Conservation (phyloP, 2,797 vertebrate genomes). For the Cossypha dichroa region DNA sequence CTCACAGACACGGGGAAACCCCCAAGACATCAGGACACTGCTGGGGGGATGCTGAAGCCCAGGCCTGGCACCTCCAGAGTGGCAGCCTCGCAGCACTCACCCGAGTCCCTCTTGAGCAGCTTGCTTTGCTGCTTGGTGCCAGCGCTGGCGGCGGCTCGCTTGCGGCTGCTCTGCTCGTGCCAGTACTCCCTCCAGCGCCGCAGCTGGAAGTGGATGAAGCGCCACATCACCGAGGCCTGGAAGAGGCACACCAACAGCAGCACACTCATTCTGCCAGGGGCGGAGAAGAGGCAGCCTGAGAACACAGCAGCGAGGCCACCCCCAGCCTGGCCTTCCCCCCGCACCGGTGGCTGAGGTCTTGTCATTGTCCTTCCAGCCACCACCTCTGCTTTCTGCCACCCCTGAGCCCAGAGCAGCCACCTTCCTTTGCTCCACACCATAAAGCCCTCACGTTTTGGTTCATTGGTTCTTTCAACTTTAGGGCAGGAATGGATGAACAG, state of each 20-base stretch:
- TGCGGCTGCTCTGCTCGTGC: constrained; percentile 85
- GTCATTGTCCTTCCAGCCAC: rapidly evolving
- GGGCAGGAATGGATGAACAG: not conserved
- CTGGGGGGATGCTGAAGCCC: not conserved
- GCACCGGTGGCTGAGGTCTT: rapidly evolving
- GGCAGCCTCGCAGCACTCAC: constrained; percentile 70
- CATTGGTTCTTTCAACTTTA: not conserved
- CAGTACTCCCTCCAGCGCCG: constrained; percentile 92
- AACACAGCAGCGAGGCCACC: not conserved
- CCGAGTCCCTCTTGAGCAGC: constrained; percentile 86
- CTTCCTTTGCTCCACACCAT: not conserved
- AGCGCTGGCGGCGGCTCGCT: constrained; percentile 55
- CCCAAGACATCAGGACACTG: rapidly evolving
- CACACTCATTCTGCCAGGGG: constrained; percentile 84
- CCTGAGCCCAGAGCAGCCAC: not conserved
- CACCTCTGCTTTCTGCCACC: not conserved
- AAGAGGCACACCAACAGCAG: constrained; percentile 90
- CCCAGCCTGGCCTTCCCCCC: not conserved
- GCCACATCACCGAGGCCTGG: constrained; percentile 97
- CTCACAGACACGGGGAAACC: rapidly evolving
- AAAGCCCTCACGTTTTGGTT: not conserved
- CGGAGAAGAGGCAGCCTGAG: constrained; percentile 35
- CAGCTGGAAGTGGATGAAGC: constrained; percentile 97
- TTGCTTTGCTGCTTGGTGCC: constrained; percentile 80
- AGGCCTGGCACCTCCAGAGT: no score